Evolutionary conservation across 2,888 invertebrate genomes (phyloP), one percentile per base, ranked within the genome.

Genomic region (Drosophila austrosaltans): DNA sequence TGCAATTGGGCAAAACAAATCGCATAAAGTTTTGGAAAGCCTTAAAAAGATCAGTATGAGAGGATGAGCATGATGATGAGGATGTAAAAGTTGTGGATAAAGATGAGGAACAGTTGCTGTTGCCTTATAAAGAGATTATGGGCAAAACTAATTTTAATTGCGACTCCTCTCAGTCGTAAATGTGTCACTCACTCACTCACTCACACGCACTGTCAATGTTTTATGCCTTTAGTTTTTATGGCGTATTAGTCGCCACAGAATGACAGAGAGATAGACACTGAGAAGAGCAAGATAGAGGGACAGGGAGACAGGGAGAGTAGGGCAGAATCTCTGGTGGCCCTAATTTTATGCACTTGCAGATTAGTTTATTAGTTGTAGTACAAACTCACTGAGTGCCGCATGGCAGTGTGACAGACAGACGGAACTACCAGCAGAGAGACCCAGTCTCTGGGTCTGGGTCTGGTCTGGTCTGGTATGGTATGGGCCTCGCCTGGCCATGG

Each of bases 271-370:
- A 68, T 69, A 48, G 69, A 74, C 68, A 69, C 70, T 1, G 10
- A 5, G 25, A 22, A 4, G 16, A 16, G 16, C 16, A 1, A 16
- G 16, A 16, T 16, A 16, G 16, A 16, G 16, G 16, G 16, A 25
- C 12, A 22, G 4, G 4, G 48, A 25, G 42, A 42, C 16, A 16
- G 25, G 25, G 25, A 12, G 48, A 48, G 48, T 25, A 12, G 22
- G 25, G 3, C 48, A 53, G 60, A 61, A 42, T 62, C 67, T 63
- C 63, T 59, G 75, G 84, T 88, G 83, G 89, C 89, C 87, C 84
- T 88, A 86, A 87, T 85, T 88, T 88, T 83, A 85, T 85, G 89
- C 85, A 85, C 85, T 85, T 85, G 87, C 85, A 86, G 87, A 85
- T 85, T 85, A 85, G 85, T 86, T 88, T 85, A 88, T 87, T 85